Evolutionary conservation across 2,888 invertebrate species (phyloP), one percentile per base, ranked within the genome.

Genomic region (Orthosia incerta): DNA sequence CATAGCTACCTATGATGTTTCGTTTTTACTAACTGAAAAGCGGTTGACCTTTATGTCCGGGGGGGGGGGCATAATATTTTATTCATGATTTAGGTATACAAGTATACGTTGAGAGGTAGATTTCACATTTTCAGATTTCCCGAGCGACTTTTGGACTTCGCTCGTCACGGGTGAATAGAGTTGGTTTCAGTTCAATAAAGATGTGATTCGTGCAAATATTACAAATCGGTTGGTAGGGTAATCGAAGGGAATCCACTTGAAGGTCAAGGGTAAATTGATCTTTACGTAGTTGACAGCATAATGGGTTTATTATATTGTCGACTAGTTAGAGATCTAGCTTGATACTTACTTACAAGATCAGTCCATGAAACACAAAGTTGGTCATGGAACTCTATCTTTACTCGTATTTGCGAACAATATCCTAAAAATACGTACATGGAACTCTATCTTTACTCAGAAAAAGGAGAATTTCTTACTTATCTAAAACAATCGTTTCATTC

Each of bases 121-220:
- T 20, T 26, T 11, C n/a, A 50, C 20, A 73, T 73, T 76, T 11
- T 59, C 26, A 59, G 53, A 63, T 80, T 73, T 61, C 59, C 46
- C 45, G 16, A 74, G 20, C 46, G 53, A n/a, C 60, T 31, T 64
- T 62, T 61, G 46, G 81, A 62, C 50, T 77, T 77, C 4, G 0
- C 20, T 26, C 85, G 74, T 91, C 91, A 62, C 26, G 64, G 74
- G 59, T 57, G 71, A 53, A 64, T 2, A 48, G 64, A 64, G 11
- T 67, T 46, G 56, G 61, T 61, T 77, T 76, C 77, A 66, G 26
- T 61, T 76, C 76, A 66, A 53, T 81, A 57, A 66, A 57, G 46
- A 56, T 15, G 46, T 61, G 51, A 66, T 53, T 77, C 56, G 64
- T 60, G 59, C 57, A 60, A 76, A 76, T 73, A 60, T 55, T 80